Base-by-base conservation (phyloP, 92 coral and sea anemone genomes). In the Porites divaricata region DNA sequence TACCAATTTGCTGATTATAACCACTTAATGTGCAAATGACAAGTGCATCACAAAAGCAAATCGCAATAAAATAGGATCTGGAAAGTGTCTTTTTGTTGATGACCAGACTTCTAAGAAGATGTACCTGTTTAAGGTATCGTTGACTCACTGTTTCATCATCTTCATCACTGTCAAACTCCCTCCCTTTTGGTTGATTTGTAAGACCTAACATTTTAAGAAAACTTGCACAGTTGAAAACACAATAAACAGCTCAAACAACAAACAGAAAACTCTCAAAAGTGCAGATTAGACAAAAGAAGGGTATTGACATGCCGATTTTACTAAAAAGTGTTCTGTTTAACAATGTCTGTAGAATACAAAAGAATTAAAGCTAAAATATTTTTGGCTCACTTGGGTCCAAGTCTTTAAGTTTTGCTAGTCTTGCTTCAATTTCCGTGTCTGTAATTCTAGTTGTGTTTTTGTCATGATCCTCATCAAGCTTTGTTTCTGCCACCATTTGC, bases 141-240 rank as follows among this genome's bases (percentile, higher is more conserved):
- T 81, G 83, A 59, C 83, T 88, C 28, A 88, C 89, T 56, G 85
- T 86, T 84, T 91, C 98, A 70, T 95, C 99, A 78, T 96, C 96
- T 78, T 93, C 99, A 63, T 96, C 99, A 91, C 98, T 95, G 92
- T 96, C 98, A 81, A 88, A 90, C 61, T 80, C 93, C 35, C 80
- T 74, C 6, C 83, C 79, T 70, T 83, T 84, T 58, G 91, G 93
- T 50, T 85, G 92, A 70, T 85, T 89, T 67, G 79, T 86, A 5
- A 78, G 76, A 76, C 91, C 96, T 95, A 63, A 25, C 7, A 35
- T 35, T 5, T 35, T 35, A 35, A 35, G 45, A 35, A 35, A 35
- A 35, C 7, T 0, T 4, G 0, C 45, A 35, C 45, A 35, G 7
- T 35, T 35, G 45, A 74, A 41, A 63, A 22, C 69, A 22, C 49